Conservation (phyloP, 2,113 vertebrate genomes). For the Hoplias malabaricus region DNA sequence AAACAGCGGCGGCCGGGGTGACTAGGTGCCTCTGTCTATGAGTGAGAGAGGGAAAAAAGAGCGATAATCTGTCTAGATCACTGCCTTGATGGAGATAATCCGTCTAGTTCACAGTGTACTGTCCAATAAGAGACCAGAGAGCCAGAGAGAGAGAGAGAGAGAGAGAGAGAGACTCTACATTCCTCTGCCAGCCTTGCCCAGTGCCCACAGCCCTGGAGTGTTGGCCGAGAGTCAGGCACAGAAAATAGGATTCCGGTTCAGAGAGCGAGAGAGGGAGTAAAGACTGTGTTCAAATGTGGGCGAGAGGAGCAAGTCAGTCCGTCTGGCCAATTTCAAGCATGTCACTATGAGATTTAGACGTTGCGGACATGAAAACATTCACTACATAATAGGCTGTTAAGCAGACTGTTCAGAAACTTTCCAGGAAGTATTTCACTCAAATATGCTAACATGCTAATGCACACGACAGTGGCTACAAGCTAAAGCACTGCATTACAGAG, state of each 20-base stretch:
- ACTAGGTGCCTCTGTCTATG: conserved; percentile 46
- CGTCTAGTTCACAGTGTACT: conserved; percentile 65
- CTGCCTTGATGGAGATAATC: conserved; percentile 73
- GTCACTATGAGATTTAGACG: not conserved
- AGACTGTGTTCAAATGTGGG: not conserved
- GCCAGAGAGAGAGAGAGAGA: conserved; percentile 48
- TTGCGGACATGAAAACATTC: not conserved
- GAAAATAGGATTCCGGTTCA: conserved; percentile 57
- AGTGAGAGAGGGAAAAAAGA: not conserved
- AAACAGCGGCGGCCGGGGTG: conserved; percentile 63
- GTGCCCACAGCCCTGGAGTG: conserved; percentile 59
- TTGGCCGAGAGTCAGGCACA: conserved; percentile 61
- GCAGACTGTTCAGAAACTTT: not conserved
- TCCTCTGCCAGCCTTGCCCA: conserved; percentile 27
- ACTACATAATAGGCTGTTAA: not conserved
- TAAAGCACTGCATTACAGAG: too few species aligned
- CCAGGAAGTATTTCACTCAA: not conserved
- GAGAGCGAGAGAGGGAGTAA: conserved; percentile 43
- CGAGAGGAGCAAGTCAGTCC: not conserved
- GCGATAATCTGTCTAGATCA: conserved; percentile 71
- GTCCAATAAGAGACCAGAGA: conserved; percentile 11
- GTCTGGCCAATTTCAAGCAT: not conserved
- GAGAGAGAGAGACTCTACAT: conserved; percentile 48
- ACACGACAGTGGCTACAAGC: not conserved
- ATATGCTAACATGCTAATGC: not conserved